Evolutionary conservation across 2,113 vertebrate species (phyloP), one percentile per base, ranked within the genome.

Genomic region (Apteryx mantelli): DNA sequence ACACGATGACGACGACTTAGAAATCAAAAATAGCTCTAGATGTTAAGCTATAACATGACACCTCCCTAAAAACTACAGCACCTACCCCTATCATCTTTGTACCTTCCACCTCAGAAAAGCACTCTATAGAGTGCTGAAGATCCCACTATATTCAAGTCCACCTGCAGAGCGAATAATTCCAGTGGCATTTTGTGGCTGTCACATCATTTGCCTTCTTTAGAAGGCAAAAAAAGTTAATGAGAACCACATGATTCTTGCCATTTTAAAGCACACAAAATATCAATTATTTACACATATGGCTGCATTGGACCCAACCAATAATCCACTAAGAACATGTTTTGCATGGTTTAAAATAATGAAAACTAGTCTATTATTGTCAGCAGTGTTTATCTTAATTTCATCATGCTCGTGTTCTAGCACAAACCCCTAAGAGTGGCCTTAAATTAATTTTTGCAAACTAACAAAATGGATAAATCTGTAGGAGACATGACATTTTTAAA

Each of bases 1-100:
- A 38, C 36, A 38, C 36, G 36, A 38, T 38, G 36, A 38, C 36
- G 36, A 38, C 36, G 36, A 38, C 36, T 38, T 38, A 82, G 61
- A 86, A 76, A 76, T n/a, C 56, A 89, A 25, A 52, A 50, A 32
- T 18, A 5, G 30, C 69, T 65, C n/a, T 30, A 61, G 77, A 83
- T 22, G 26, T 44, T 12, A 48, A 0, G 0, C 9, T 68, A 7
- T n/a, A 88, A 80, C 5, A 85, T 65, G 25, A 77, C 0, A 80
- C 20, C 38, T 73, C 50, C 18, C 61, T 76, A 40, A 86, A 81
- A 95, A 81, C 66, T 17, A 66, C 26, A 75, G 14, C 61, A 32
- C 21, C n/a, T 13, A 18, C 8, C 20, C 53, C 32, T 79, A 42
- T 14, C 53, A 18, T 53, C n/a, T 53, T 52, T 53, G 70, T 38